Base-by-base conservation (phyloP, 2,797 vertebrate species). In the Helostoma temminkii region DNA sequence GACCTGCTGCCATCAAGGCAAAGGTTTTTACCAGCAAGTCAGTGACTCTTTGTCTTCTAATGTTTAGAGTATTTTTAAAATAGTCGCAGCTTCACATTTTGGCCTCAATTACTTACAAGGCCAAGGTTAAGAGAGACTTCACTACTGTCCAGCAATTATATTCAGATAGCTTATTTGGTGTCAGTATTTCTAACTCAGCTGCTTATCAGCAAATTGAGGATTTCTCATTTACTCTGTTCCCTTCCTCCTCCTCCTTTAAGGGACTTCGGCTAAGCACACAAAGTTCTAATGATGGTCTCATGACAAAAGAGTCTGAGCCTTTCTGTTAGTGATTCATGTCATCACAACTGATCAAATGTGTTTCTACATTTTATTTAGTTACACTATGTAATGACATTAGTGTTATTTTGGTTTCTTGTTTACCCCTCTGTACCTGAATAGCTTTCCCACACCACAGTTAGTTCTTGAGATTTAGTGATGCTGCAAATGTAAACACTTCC, bases 151-250 rank as follows among this genome's bases (percentile, higher is more conserved):
- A 66, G 65, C 72, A 80, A 76, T 84, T 83, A 75, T 57, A 72
- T 63, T 57, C 62, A 26, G 61, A 71, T 39, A 26, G 70, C 47
- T 70, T 86, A 76, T 81, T 77, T 71, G 25, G 71, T 53, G 66
- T 63, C 53, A 54, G 60, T 37, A 42, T 71, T 74, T 81, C 52
- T 43, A 55, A 74, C 66, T 76, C 34, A 0, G 39, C 76, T 34
- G 62, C 75, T 84, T 81, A 82, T 81, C 77, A 61, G 63, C 36
- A 72, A 78, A 77, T 69, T 66, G 69, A 71, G 60, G 41, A 58
- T 76, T 83, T 80, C 55, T 81, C 60, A 64, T 82, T 75, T 74
- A 68, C 74, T 60, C 61, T 12, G 12, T 60, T 65, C 55, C 32
- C 36, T 52, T 39, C 50, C 28, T 61, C 28, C 22, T 25, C 49